Percentiles rank a stretch among this genome's conserved stretches.
Conservation (phyloP, 2,888 invertebrate genomes). For the Lithophane leautieri region DNA sequence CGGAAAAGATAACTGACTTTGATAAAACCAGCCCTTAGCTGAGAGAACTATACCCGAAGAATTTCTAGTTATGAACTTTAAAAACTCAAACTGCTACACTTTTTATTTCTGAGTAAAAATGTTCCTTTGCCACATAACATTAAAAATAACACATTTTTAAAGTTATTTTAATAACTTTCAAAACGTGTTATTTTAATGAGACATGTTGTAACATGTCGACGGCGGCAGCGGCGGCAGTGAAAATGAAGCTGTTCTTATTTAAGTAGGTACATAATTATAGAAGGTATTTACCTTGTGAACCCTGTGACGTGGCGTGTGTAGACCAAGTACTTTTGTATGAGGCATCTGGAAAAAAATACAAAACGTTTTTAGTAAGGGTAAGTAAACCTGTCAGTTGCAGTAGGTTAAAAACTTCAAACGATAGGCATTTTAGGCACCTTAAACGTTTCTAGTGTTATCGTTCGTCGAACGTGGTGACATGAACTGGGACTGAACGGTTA, state of each 20-base stretch:
- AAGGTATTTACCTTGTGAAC: constrained; percentile 92
- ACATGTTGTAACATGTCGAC: constrained; percentile 4
- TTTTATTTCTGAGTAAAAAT: neutral
- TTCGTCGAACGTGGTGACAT: neutral
- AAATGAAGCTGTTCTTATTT: constrained; percentile 20
- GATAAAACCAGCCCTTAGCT: neutral
- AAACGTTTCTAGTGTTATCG: neutral
- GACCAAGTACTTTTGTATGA: constrained; percentile 97
- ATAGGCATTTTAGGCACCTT: neutral
- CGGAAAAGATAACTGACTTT: no score
- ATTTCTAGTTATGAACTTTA: neutral
- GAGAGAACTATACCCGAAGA: neutral
- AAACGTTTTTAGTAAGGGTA: neutral
- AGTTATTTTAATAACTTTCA: constrained; percentile 10
- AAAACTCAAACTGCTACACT: neutral
- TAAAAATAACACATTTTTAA: constrained; percentile 4
- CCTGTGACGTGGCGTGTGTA: constrained; percentile 93
- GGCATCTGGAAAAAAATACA: constrained; percentile 92
- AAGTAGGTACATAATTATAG: neutral
- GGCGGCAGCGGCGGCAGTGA: neutral
- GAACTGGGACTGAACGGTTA: neutral
- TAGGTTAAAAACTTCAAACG: neutral
- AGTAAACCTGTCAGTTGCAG: neutral
- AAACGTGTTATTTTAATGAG: constrained; percentile 9
- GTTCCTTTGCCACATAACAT: constrained; percentile 4